phyloP scores from a whole-genome alignment of 2,113 vertebrate species.

The Mustela lutreola region DNA sequence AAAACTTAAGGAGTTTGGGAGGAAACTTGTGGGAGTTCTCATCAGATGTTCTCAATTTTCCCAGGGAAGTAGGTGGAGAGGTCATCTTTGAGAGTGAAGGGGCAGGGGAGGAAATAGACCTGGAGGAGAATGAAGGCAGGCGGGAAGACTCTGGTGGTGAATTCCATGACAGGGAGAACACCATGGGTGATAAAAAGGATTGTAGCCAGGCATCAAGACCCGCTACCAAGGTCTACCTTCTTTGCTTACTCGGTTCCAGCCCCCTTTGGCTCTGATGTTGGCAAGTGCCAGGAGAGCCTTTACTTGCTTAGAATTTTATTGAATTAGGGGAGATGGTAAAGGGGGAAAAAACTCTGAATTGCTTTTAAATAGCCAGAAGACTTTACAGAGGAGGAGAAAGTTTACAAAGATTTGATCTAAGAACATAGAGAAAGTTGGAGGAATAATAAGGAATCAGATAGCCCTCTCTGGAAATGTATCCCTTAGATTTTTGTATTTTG shows the following conservation, averaged over 20 bases:
- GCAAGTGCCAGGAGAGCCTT: not conserved
- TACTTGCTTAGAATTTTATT: not conserved
- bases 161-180: not conserved
- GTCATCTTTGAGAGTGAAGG: slow-evolving; percentile 71
- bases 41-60: slow-evolving; percentile 84
- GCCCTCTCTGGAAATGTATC: not conserved
- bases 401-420: not conserved
- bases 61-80: slow-evolving; percentile 81
- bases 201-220: not conserved
- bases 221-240: not conserved
- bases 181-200: not conserved
- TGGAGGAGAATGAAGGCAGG: slow-evolving; percentile 22
- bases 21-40: slow-evolving; percentile 84
- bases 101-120: slow-evolving; percentile 52
- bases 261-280: not conserved
- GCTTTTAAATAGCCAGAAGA: not conserved
- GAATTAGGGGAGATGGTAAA: not conserved
- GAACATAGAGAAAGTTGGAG: slow-evolving; percentile 6
- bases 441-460: not conserved
- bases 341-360: not conserved
- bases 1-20: slow-evolving; percentile 79
- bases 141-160: not conserved
- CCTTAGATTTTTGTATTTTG: not conserved
- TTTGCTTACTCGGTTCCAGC: not conserved
- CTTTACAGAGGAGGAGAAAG: not conserved